Evolutionary conservation across 1,140 invertebrate species (phyloP).

Genomic region (Sesamia nonagrioides): DNA sequence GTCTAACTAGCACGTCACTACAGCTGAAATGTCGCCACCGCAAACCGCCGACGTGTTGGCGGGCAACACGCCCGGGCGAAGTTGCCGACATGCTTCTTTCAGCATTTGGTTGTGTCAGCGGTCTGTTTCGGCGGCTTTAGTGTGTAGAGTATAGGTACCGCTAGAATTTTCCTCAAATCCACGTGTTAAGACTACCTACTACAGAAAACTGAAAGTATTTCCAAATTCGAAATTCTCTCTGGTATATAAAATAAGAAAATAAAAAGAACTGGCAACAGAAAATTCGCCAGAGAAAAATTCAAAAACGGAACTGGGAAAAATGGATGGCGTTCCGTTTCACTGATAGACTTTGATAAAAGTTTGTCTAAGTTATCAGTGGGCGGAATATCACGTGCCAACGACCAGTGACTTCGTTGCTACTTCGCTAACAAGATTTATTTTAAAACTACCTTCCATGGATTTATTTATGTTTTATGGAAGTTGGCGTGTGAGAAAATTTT

Average conservation of each 20-base stretch:
- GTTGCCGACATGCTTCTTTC: too few species aligned
- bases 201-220: neutral
- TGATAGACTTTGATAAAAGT: slow-evolving; percentile 17
- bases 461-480: neutral
- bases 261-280: neutral
- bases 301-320: neutral
- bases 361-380: slow-evolving; percentile 18
- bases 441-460: slow-evolving; percentile 10
- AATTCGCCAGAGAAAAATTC: slow-evolving; percentile 2
- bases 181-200: neutral
- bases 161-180: too few species aligned
- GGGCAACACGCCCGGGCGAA: too few species aligned
- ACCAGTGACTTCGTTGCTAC: slow-evolving; percentile 20
- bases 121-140: too few species aligned
- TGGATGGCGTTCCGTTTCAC: neutral
- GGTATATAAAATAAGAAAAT: neutral
- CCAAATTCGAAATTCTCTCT: neutral
- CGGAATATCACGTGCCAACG: slow-evolving; percentile 14
- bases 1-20: too few species aligned
- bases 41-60: too few species aligned
- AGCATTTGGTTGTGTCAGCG: too few species aligned
- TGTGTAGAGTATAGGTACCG: too few species aligned
- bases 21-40: too few species aligned
- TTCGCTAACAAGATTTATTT: slow-evolving; percentile 38
- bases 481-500: too few species aligned